Evolutionary conservation across 2,888 invertebrate species (phyloP).

Genomic region (Drosophila yooni): DNA sequence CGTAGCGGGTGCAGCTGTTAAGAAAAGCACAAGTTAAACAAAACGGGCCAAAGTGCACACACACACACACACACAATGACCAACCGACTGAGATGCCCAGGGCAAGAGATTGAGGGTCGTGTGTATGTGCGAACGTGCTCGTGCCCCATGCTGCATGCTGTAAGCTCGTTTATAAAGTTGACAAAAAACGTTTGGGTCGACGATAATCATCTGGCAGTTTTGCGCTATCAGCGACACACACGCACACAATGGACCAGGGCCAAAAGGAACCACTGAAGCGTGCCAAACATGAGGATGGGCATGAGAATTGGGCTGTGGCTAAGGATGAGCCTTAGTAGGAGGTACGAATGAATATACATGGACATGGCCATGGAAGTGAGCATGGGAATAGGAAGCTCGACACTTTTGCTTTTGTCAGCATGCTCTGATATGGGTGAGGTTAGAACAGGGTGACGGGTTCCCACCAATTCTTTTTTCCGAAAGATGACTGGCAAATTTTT

Average conservation of each 20-base stretch:
- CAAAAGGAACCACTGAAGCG: conserved; percentile 56
- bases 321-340: not conserved
- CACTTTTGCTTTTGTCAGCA: conserved; percentile 70
- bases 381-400: conserved; percentile 48
- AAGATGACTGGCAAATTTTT: conserved; percentile 48
- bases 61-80: conserved; percentile 23
- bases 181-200: conserved; percentile 72
- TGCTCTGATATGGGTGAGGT: not conserved
- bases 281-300: conserved; percentile 34
- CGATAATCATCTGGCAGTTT: conserved; percentile 80
- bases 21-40: conserved; percentile 78
- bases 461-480: not conserved
- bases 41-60: conserved; percentile 57
- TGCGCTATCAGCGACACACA: conserved; percentile 77
- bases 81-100: conserved; percentile 4
- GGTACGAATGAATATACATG: conserved; percentile 3
- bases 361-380: conserved; percentile 23
- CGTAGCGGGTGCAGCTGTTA: conserved; percentile 40
- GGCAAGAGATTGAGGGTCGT: conserved; percentile 43
- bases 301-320: conserved; percentile 2
- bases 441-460: not conserved
- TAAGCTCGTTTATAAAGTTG: conserved; percentile 79
- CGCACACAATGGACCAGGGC: conserved; percentile 40
- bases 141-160: conserved; percentile 41
- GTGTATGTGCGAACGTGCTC: conserved; percentile 57